Percentiles rank a stretch among this genome's conserved stretches.
These are phyloP conservation scores for Notospermus geniculatus DNA, from an alignment of 1,140 invertebrate species.

Conservation along the genomic window DNA sequence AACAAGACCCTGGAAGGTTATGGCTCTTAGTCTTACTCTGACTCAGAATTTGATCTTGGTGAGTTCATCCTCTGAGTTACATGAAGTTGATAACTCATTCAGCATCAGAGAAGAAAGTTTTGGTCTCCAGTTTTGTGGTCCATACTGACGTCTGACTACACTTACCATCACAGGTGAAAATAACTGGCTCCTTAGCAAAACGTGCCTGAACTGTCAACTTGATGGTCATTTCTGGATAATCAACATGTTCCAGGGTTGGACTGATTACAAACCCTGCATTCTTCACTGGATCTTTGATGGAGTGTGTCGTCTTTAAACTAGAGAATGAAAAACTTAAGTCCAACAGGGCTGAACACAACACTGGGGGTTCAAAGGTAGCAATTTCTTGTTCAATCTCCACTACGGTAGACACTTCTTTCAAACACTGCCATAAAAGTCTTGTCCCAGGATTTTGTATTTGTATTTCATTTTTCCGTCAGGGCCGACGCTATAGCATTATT, in stretches of 20 bases:
- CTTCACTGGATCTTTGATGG: background rate
- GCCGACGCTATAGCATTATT: no score
- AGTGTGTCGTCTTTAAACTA: constrained; percentile 4
- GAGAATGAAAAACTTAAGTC: constrained; percentile 6
- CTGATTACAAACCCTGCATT: background rate
- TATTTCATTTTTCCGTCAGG: no score
- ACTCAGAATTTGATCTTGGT: background rate
- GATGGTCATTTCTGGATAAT: constrained; percentile 67
- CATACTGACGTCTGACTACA: constrained; percentile 17
- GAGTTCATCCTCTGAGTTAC: background rate
- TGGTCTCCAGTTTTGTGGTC: background rate
- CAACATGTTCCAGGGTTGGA: background rate
- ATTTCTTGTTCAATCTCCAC: no score
- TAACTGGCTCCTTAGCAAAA: constrained; percentile 66
- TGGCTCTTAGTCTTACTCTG: background rate
- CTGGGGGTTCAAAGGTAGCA: no score
- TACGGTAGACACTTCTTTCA: no score
- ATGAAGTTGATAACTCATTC: background rate
- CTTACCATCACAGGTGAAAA: constrained; percentile 84
- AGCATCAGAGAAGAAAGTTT: background rate
- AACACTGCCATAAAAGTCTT: no score
- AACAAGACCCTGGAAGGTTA: background rate
- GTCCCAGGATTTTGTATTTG: no score
- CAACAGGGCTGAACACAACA: no score
- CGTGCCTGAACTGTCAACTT: constrained; percentile 77